Conservation (phyloP, 2,113 vertebrate species). For the Cebidichthys violaceus region DNA sequence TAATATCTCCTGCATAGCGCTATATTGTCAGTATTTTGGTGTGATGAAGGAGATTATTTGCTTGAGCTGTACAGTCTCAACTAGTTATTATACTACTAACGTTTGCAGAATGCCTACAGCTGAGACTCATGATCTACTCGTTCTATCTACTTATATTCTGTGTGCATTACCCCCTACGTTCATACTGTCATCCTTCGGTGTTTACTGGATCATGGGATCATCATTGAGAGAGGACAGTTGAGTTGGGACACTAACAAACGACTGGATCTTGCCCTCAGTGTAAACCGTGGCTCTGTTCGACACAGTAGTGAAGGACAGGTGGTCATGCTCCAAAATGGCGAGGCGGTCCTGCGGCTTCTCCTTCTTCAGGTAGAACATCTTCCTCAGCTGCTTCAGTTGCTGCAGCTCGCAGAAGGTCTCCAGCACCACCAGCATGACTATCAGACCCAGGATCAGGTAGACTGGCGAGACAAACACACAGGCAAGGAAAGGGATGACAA, state of each 20-base stretch:
- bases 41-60: conserved; percentile 28
- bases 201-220: conserved; percentile 86
- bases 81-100: conserved; percentile 42
- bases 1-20: conserved; percentile 21
- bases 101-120: conserved; percentile 36
- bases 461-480: conserved; percentile 76
- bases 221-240: conserved; percentile 75
- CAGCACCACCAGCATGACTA: conserved; percentile 95
- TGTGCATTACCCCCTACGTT: conserved; percentile 1
- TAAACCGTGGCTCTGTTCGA: conserved; percentile 78
- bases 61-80: conserved; percentile 12
- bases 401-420: conserved; percentile 98
- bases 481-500: background rate
- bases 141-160: background rate
- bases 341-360: conserved; percentile 91
- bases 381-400: conserved; percentile 94
- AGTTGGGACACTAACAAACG: conserved; percentile 83
- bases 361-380: conserved; percentile 97
- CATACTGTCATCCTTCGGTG: background rate
- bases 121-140: conserved; percentile 27
- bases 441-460: conserved; percentile 93
- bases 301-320: conserved; percentile 93
- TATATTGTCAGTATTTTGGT: conserved; percentile 26
- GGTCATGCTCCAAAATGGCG: conserved; percentile 92
- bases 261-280: conserved; percentile 88